Evolutionary conservation across 2,797 vertebrate species (phyloP).

Genomic region (Morus bassanus): DNA sequence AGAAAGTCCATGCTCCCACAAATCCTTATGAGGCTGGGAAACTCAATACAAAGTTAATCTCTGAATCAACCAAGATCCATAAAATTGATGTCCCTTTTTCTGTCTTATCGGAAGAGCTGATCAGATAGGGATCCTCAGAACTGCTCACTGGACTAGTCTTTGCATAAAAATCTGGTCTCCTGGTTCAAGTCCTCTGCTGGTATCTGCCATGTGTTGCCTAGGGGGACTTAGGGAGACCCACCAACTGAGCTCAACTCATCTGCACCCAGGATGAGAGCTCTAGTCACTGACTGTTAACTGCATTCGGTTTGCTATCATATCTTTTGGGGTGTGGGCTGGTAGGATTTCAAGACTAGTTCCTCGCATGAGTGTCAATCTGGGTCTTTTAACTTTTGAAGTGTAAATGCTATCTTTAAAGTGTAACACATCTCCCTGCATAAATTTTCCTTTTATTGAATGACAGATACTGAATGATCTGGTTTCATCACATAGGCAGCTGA

Average conservation of each 20-base stretch:
- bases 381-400: background rate
- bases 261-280: too few species aligned
- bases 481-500: background rate
- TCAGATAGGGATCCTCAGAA: background rate
- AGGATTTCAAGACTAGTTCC: background rate
- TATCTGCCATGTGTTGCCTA: background rate
- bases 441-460: background rate
- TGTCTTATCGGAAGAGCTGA: background rate
- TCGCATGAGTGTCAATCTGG: background rate
- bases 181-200: background rate
- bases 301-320: background rate
- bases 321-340: background rate
- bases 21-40: background rate
- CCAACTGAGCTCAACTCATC: background rate
- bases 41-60: background rate
- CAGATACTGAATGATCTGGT: accelerated
- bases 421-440: background rate
- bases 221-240: too few species aligned
- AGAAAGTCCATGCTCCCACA: background rate
- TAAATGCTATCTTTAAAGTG: background rate
- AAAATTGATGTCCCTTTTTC: background rate
- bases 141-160: background rate
- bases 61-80: background rate
- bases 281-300: background rate
- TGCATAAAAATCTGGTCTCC: background rate